These are phyloP conservation scores for Hirundo rustica DNA, from an alignment of 2,797 vertebrate genomes.

Conservation along the genomic window DNA sequence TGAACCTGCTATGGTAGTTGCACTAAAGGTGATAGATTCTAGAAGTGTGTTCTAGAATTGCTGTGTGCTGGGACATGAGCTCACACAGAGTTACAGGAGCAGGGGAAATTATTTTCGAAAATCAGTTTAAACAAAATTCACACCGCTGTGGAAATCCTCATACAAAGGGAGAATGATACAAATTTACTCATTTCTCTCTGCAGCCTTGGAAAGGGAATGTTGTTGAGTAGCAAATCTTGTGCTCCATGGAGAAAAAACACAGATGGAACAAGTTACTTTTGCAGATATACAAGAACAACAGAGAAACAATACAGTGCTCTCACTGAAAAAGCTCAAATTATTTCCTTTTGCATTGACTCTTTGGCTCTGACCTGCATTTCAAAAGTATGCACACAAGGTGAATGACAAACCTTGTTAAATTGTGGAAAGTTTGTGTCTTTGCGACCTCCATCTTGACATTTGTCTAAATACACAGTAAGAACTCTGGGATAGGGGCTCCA, in stretches of 20 bases:
- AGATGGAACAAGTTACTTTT: neutral
- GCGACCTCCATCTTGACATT: accelerated
- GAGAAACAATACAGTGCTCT: neutral
- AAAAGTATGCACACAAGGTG: neutral
- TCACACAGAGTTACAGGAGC: neutral
- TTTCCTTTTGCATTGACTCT: neutral
- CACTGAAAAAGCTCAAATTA: neutral
- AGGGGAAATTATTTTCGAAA: neutral
- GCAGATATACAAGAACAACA: neutral
- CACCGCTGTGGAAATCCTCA: neutral
- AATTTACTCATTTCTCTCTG: neutral
- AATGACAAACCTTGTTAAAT: accelerated
- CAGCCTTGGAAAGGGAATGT: neutral
- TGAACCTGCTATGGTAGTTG: neutral
- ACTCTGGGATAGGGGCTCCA: neutral
- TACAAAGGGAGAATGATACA: neutral
- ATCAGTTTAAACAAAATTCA: neutral
- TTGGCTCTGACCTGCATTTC: neutral
- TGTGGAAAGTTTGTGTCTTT: neutral
- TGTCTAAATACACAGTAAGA: accelerated
- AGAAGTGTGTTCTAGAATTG: neutral
- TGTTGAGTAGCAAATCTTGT: neutral
- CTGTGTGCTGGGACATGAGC: neutral
- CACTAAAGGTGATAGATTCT: neutral
- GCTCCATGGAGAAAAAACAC: neutral